Percentiles rank a stretch among this genome's conserved stretches.
These are phyloP conservation scores for Coregonus ussuriensis DNA, from an alignment of 2,797 vertebrate species.

Conservation along the genomic window DNA sequence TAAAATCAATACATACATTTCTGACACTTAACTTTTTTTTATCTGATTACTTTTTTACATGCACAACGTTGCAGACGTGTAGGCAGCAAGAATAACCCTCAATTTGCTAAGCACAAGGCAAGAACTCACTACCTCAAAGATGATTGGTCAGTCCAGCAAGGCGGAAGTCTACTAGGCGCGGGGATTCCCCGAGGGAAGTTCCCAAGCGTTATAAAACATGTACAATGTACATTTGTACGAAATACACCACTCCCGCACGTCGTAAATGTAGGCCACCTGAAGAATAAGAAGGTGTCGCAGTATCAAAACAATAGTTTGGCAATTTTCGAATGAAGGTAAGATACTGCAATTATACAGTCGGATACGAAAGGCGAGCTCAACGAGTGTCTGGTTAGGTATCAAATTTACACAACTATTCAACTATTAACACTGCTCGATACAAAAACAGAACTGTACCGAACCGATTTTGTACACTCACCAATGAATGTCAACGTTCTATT, in stretches of 20 bases:
- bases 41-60: slow-evolving; percentile 53
- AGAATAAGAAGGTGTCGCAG: slow-evolving; percentile 54
- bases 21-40: slow-evolving; percentile 1
- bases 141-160: slow-evolving; percentile 72
- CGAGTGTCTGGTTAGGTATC: background rate
- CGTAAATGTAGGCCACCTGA: slow-evolving; percentile 51
- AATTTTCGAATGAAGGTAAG: slow-evolving; percentile 78
- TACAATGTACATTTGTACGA: slow-evolving; percentile 70
- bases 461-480: background rate
- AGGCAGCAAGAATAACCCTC: slow-evolving; percentile 66
- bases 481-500: background rate
- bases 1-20: background rate
- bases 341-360: background rate
- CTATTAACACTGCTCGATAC: background rate
- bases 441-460: background rate
- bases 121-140: slow-evolving; percentile 43
- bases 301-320: slow-evolving; percentile 56
- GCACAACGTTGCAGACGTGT: slow-evolving; percentile 50
- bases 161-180: slow-evolving; percentile 75
- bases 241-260: slow-evolving; percentile 61
- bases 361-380: background rate
- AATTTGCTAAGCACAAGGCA: slow-evolving; percentile 51
- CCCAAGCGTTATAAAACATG: slow-evolving; percentile 75
- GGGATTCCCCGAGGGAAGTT: slow-evolving; percentile 88
- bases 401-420: background rate